A percentile compares a stretch with the other conserved stretches of the same genome.
Conservation (phyloP, 2,888 invertebrate genomes). For the Machimus rusticus region DNA sequence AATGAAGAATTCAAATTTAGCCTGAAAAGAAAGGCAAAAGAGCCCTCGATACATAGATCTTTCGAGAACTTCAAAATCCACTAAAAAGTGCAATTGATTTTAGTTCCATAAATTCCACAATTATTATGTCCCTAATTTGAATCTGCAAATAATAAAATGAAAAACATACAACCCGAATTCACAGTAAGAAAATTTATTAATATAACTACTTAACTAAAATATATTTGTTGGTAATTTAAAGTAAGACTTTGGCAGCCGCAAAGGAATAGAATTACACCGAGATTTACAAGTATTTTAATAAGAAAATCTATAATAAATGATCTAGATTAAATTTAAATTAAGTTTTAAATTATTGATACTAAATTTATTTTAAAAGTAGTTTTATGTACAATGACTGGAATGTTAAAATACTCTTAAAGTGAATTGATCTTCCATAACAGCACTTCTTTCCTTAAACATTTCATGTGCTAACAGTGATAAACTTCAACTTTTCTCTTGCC, state of each 20-base stretch:
- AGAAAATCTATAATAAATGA: background rate
- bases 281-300: background rate
- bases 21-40: too few relatives aligned
- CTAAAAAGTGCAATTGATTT: background rate
- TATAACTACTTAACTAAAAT: background rate
- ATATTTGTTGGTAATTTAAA: background rate
- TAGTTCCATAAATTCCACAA: background rate
- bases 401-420: slow-evolving; percentile 8
- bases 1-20: too few relatives aligned
- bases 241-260: slow-evolving; percentile 23
- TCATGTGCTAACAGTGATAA: slow-evolving; percentile 2
- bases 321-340: background rate
- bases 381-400: slow-evolving; percentile 27
- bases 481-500: background rate
- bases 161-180: background rate
- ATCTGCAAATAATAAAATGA: background rate
- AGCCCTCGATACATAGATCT: too few relatives aligned
- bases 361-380: background rate
- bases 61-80: background rate
- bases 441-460: background rate
- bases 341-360: background rate
- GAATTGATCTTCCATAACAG: background rate
- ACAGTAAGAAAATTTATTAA: slow-evolving; percentile 9
- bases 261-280: slow-evolving; percentile 10
- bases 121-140: background rate